Evolutionary conservation across 2,888 invertebrate genomes (phyloP), one percentile per base, ranked within the genome.

Genomic region (Hypselothyrea guttata): DNA sequence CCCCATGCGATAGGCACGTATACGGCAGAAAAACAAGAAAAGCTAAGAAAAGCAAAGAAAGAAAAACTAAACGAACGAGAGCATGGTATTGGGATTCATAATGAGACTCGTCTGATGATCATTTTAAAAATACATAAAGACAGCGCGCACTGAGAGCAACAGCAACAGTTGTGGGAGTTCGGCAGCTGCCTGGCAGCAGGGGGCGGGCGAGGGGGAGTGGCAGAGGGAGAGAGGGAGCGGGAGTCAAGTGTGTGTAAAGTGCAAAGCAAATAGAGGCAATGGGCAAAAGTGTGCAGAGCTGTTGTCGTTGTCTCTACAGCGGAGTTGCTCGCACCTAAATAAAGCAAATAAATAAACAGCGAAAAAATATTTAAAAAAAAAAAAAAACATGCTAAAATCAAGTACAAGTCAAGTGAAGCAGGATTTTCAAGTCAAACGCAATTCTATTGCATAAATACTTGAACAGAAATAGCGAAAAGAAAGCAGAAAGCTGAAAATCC

Each of bases 71-170:
- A 1, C 9, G n/a, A 38, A 38, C 12, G 11, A 28, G 9, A 8
- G 13, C 3, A 31, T 16, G 12, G 52, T 28, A 52, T 55, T 37
- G 67, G 61, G 49, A 47, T 47, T 53, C 70, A 73, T 73, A 70
- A 73, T 70, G 63, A 73, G 74, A 70, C 63, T 69, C 74, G 74
- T 73, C 69, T 73, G 70, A 51, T 57, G 70, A 73, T 57, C 57
- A 52, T 73, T 73, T 70, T 73, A 70, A 73, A 70, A 70, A 70
- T 70, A 70, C 69, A 56, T 40, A 9, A 34, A 18, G n/a, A 22
- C n/a, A 42, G 13, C 18, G 22, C 45, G 45, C 38, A 34, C 27
- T 33, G 48, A 48, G 59, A 45, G 55, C 54, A 42, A 42, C 38
- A 58, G 54, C 13, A 34, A 42, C 48, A 61, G 46, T 59, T 31